phyloP scores from a whole-genome alignment of 1,140 invertebrate species.

The Trichoplusia ni region DNA sequence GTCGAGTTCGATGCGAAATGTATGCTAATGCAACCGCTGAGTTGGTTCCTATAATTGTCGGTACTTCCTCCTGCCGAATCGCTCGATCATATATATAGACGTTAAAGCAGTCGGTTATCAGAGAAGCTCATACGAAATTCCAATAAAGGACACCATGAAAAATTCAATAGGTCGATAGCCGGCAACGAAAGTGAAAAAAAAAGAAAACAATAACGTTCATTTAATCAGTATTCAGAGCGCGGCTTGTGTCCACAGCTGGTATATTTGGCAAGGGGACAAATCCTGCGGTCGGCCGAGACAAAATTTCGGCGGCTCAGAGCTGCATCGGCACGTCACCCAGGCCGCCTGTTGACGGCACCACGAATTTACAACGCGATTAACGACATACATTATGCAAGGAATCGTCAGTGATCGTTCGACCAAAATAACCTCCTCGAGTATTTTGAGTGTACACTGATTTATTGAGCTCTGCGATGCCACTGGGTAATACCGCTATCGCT shows the following conservation, averaged over 20 bases:
- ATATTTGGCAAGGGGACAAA: constrained; percentile 70
- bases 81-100: constrained; percentile 69
- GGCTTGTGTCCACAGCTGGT: constrained; percentile 65
- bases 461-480: constrained; percentile 24
- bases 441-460: constrained; percentile 41
- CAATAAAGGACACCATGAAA: constrained; percentile 73
- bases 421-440: constrained; percentile 43
- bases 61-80: constrained; percentile 68
- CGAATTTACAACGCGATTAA: constrained; percentile 50
- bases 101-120: constrained; percentile 57
- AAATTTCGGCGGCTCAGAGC: constrained; percentile 33
- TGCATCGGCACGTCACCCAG: constrained; percentile 37
- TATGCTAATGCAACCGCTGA: constrained; percentile 69
- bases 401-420: constrained; percentile 37
- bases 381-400: constrained; percentile 49
- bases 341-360: constrained; percentile 36
- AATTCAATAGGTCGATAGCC: constrained; percentile 73
- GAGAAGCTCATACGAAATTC: constrained; percentile 64
- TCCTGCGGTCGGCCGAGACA: constrained; percentile 36
- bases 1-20: constrained; percentile 67
- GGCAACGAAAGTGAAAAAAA: constrained; percentile 71
- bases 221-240: constrained; percentile 75
- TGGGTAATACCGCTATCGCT: constrained; percentile 34
- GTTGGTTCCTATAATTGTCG: constrained; percentile 67
- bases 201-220: constrained; percentile 73